Evolutionary conservation across 2,113 vertebrate species (phyloP), one percentile per base, ranked within the genome.

Genomic region (Xyrauchen texanus): DNA sequence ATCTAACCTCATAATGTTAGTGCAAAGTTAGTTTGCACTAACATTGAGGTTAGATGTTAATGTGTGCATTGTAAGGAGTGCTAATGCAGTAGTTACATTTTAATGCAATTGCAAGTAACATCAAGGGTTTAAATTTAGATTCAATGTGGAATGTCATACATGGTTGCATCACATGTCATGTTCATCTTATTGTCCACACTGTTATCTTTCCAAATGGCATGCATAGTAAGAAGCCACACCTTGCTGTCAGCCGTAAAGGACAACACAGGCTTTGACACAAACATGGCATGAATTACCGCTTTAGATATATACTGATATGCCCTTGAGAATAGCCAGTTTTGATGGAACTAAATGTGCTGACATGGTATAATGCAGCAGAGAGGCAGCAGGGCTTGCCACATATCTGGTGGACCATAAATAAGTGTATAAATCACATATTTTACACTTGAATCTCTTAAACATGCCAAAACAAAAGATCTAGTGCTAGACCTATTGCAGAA

Each of bases 301-400:
- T 81, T 72, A 42, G 21, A 67, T 75, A 67, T 68, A 68, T 68
- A 61, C 57, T 74, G 78, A 75, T 64, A 16, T 68, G 62, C 66
- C 53, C 78, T 72, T 72, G 53, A 58, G 51, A 79, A 34, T 47
- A 53, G 21, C 13, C 44, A 21, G 55, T 65, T 75, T 58, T 75
- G 52, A 75, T 67, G 47, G 67, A 15, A 68, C 61, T 57, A 47
- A 79, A 65, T 79, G 58, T 49, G 70, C 45, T 62, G 64, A 66
- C 65, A 61, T 52, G 46, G 71, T 52, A n/a, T 58, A 58, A 45
- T 13, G 21, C 44, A 62, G 57, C 13, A 6, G 21, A 16, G 21
- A 34, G 21, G 21, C 21, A 34, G 21, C 21, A 34, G 21, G 21
- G 49, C 11, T 46, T 34, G 57, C 45, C 5, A 61, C 66, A 68